phyloP scores from a whole-genome alignment of 1,140 invertebrate species.

The Drosophila subobscura region DNA sequence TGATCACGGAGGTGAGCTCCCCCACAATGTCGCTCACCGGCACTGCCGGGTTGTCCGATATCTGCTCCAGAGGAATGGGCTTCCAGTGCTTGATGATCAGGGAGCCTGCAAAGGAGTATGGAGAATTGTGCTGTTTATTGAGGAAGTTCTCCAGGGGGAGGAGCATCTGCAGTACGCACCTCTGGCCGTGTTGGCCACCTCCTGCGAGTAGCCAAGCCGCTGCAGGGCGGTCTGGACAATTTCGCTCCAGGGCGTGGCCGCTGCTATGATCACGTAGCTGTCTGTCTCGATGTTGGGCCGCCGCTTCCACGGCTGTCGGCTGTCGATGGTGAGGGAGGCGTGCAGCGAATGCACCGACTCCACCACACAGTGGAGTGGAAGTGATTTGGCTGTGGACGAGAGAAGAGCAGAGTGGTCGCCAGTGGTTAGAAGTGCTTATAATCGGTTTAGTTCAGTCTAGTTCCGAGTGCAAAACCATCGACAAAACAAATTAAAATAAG shows the following conservation, averaged over 20 bases:
- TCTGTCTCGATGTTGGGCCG: constrained; percentile 92
- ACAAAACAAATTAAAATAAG: constrained; percentile 75
- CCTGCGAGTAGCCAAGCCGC: constrained; percentile 90
- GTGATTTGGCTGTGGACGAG: constrained; percentile 90
- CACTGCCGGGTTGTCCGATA: constrained; percentile 92
- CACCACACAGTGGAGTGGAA: constrained; percentile 96
- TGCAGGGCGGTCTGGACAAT: constrained; percentile 91
- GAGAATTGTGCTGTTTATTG: neutral
- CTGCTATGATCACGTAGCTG: constrained; percentile 96
- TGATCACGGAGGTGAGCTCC: constrained; percentile 95
- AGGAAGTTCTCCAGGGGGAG: neutral
- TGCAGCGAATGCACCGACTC: constrained; percentile 89
- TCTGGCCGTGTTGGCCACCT: constrained; percentile 90
- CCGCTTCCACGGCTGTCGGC: constrained; percentile 85
- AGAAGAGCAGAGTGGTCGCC: neutral
- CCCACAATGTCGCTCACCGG: constrained; percentile 96
- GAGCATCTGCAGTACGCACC: constrained; percentile 84
- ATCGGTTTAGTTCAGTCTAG: constrained; percentile 68
- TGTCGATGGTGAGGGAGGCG: constrained; percentile 84
- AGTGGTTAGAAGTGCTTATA: constrained; percentile 50
- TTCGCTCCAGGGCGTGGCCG: constrained; percentile 93
- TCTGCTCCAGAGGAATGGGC: constrained; percentile 93
- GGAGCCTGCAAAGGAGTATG: constrained; percentile 86
- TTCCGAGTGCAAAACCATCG: constrained; percentile 70
- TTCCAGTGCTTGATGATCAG: constrained; percentile 97